Evolutionary conservation across 2,888 invertebrate genomes (phyloP), one percentile per base, ranked within the genome.

Genomic region (Tetragonula carbonaria): DNA sequence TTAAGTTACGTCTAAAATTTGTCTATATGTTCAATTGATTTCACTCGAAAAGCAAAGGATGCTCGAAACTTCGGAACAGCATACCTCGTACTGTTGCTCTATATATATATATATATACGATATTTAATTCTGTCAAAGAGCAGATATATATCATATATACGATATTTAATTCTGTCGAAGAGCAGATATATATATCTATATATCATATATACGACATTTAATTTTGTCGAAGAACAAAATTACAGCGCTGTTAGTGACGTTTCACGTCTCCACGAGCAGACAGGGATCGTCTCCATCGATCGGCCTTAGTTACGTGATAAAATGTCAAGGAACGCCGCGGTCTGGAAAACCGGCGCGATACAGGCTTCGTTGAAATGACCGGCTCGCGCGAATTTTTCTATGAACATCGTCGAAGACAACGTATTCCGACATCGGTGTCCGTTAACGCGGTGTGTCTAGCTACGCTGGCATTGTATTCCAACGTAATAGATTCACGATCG

Each of bases 331-430:
- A 51, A 68, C 67, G 55, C 18, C 45, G 38, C 55, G 45, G 38
- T 45, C 59, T 50, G n/a, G 53, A 75, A 80, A 68, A 78, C 13
- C 38, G 57, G 14, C 62, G 59, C 18, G n/a, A 16, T n/a, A 45
- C 28, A 18, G 16, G 45, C 33, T 59, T 84, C 78, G 84, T 84
- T 84, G 79, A 75, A 74, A 78, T 84, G 74, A 14, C 38, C 51
- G 23, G 23, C 74, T 84, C 84, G 84, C 78, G 75, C 84, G 74
- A 84, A 83, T 84, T 84, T 84, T 85, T 85, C 72, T 79, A 76
- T 84, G 72, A 79, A 50, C 73, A 38, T 84, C 72, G 28, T 57
- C 65, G 45, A 72, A 59, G 57, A 72, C 72, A 21, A 53, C 53
- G 75, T 79, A 76, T 76, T 75, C 79, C 57, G 53, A 73, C 73